Percentiles rank a stretch among this genome's conserved stretches.
Evolutionary conservation across 2,797 vertebrate genomes (phyloP).

Genomic region (Tapirus indicus): DNA sequence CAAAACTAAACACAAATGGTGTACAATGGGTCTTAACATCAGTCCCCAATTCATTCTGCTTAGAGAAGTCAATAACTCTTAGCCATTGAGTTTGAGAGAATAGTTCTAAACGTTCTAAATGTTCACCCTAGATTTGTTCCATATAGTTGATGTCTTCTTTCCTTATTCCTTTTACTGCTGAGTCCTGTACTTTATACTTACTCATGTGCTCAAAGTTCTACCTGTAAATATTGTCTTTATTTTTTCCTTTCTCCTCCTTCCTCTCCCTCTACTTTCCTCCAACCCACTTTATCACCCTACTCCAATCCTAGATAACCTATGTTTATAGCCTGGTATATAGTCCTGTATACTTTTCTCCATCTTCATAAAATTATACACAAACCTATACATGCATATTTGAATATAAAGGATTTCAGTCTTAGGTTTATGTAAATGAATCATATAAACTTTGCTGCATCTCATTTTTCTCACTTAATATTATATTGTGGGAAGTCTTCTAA

Average conservation of each 20-base stretch:
- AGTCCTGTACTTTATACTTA: neutral
- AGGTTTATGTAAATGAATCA: neutral
- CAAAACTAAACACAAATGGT: neutral
- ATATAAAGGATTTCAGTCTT: neutral
- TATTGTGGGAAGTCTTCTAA: neutral
- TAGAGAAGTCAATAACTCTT: neutral
- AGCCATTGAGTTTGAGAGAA: neutral
- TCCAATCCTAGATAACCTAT: neutral
- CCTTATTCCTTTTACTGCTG: neutral
- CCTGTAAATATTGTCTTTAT: neutral
- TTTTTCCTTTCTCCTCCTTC: neutral
- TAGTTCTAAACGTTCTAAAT: neutral
- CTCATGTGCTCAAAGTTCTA: neutral
- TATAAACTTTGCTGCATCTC: neutral
- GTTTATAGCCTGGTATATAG: neutral
- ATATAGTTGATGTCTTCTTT: neutral
- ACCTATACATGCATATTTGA: neutral
- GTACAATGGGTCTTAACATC: neutral
- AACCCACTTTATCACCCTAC: neutral
- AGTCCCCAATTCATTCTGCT: neutral
- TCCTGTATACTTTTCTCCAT: neutral
- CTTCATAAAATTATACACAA: neutral
- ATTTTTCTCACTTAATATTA: neutral
- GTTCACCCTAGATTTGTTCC: neutral
- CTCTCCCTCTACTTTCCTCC: neutral